These are phyloP conservation scores for Nesometra sesokonis DNA, from an alignment of 35 echinoderm and acorn worm species.

Conservation along the genomic window DNA sequence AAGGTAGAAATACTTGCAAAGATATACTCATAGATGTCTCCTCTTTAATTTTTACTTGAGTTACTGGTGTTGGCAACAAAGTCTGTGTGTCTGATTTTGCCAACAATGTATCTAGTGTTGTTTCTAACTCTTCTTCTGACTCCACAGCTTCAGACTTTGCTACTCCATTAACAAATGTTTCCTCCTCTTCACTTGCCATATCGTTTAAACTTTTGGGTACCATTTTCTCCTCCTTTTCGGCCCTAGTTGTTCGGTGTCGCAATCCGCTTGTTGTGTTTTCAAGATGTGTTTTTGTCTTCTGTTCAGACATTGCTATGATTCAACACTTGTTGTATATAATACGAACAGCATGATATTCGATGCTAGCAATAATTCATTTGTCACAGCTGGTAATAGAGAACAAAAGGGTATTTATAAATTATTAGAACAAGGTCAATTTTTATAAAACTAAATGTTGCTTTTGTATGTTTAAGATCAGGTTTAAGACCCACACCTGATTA, in stretches of 20 bases:
- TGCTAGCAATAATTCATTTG: background rate
- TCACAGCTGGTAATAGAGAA: background rate
- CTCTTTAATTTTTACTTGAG: background rate
- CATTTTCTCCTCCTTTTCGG: background rate
- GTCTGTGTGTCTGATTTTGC: background rate
- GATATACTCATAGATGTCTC: slow-evolving; percentile 67
- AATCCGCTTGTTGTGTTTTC: background rate
- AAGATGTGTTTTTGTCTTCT: background rate
- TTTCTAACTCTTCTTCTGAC: background rate
- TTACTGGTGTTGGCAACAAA: background rate
- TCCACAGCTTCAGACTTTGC: background rate
- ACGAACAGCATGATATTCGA: background rate
- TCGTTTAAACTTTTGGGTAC: background rate
- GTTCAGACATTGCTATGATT: background rate
- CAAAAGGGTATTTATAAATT: too few relatives aligned
- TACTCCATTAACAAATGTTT: background rate
- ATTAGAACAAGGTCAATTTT: too few relatives aligned
- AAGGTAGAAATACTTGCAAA: slow-evolving; percentile 71
- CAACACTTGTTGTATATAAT: background rate
- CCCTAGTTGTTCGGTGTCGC: background rate
- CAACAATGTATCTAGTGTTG: background rate
- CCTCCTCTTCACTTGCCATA: background rate
- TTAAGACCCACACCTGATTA: too few relatives aligned
- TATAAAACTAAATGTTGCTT: too few relatives aligned
- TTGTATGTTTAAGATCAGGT: too few relatives aligned